Base-by-base conservation (phyloP, 2,797 vertebrate species). In the Lithobates pipiens region DNA sequence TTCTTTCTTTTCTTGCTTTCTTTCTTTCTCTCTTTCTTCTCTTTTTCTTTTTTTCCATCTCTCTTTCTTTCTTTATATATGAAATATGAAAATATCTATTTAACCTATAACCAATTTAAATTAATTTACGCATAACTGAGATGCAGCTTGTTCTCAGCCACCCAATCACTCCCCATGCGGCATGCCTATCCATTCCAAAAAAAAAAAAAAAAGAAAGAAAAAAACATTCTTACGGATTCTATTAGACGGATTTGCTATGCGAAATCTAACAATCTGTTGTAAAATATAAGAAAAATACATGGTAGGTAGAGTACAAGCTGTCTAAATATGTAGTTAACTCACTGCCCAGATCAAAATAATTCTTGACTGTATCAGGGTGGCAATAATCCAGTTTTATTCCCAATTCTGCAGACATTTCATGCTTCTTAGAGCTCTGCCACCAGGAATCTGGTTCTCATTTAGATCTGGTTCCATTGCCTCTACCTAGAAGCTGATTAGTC, bases 301-400 rank as follows among this genome's bases (percentile, higher is more conserved):
- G 27, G 68, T 85, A 74, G 65, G 89, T 88, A 74, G 87, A 54
- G 15, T 67, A 89, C 90, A 88, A 84, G 44, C 74, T 87, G 78
- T 81, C 88, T 85, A 71, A 89, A 83, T 82, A 86, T 84, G 81
- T 82, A 86, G 74, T 88, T 90, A 88, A 90, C 89, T 89, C 90
- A 90, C 84, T 88, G 63, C 67, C 44, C 67, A 88, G 89, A 89
- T 91, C 87, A 89, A 89, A 89, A 89, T 91, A 89, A 91, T 91
- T 74, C 46, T 75, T 85, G 50, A 82, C 89, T 86, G 77, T 76
- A 89, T 90, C 88, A 86, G 65, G 85, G 89, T 86, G 89, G 67
- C 78, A 70, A 39, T 89, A 89, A 44, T 69, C 9, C 6, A 32
- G 4, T 29, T 85, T 70, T 88, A 87, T 86, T 79, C 83, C 79